Evolutionary conservation across 2,797 vertebrate genomes (phyloP).

Genomic region (Tapera naevia): DNA sequence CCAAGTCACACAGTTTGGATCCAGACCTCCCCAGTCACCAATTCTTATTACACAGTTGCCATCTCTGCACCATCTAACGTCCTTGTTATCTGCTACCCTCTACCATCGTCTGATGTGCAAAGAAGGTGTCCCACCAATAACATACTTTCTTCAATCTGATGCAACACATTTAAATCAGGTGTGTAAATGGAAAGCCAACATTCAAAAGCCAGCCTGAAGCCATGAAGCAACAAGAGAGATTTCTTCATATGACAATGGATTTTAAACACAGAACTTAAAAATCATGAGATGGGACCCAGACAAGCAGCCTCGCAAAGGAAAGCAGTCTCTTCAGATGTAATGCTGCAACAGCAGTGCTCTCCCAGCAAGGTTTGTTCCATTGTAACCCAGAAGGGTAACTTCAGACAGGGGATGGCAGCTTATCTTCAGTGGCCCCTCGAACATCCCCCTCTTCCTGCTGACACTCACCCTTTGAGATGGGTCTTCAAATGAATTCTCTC

Average conservation of each 20-base stretch:
- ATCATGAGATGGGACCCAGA: background rate
- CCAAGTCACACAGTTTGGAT: background rate
- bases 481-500: background rate
- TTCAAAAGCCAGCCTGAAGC: background rate
- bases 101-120: background rate
- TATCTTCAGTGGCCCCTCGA: background rate
- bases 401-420: background rate
- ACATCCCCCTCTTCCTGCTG: background rate
- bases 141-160: background rate
- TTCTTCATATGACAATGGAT: background rate
- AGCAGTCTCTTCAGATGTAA: background rate
- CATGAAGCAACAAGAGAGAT: background rate
- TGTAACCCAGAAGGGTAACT: background rate
- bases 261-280: background rate
- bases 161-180: background rate
- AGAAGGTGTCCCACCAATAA: background rate
- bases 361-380: background rate
- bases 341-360: rapidly evolving
- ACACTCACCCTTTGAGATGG: background rate
- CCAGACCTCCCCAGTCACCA: background rate
- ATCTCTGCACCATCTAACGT: too few relatives aligned
- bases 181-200: background rate
- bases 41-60: background rate
- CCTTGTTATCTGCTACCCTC: background rate
- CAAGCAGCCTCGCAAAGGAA: background rate